These are phyloP conservation scores for Aphis gossypii DNA, from an alignment of 1,140 invertebrate genomes.

Conservation along the genomic window DNA sequence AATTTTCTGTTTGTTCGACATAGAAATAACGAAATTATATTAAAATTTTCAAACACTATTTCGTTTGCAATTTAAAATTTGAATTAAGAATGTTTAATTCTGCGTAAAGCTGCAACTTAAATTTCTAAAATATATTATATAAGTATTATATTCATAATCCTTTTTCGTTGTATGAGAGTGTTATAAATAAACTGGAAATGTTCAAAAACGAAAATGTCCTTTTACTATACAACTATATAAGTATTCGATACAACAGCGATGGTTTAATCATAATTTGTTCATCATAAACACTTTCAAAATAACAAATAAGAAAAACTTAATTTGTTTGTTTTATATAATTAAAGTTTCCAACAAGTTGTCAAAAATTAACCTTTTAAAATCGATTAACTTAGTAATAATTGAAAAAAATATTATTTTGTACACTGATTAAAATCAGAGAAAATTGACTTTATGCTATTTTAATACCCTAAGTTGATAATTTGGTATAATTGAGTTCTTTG, in stretches of 20 bases:
- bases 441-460: neutral
- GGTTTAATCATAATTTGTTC: neutral
- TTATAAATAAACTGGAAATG: too few relatives aligned
- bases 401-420: neutral
- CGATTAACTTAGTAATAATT: neutral
- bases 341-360: neutral
- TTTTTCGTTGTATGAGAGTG: too few relatives aligned
- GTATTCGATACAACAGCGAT: neutral
- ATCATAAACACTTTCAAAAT: too few relatives aligned
- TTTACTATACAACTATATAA: neutral
- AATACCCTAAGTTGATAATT: neutral
- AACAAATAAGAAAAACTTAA: neutral
- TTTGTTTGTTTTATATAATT: neutral
- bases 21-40: neutral
- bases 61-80: neutral
- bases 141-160: too few relatives aligned
- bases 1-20: neutral
- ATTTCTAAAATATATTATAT: too few relatives aligned
- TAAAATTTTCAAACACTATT: neutral
- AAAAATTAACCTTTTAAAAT: slow-evolving; percentile 4
- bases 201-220: neutral
- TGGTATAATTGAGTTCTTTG: neutral
- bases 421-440: neutral
- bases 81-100: neutral
- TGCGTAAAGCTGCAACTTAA: too few relatives aligned